phyloP scores from a whole-genome alignment of 2,113 vertebrate species.

The Neopipo cinnamomea region DNA sequence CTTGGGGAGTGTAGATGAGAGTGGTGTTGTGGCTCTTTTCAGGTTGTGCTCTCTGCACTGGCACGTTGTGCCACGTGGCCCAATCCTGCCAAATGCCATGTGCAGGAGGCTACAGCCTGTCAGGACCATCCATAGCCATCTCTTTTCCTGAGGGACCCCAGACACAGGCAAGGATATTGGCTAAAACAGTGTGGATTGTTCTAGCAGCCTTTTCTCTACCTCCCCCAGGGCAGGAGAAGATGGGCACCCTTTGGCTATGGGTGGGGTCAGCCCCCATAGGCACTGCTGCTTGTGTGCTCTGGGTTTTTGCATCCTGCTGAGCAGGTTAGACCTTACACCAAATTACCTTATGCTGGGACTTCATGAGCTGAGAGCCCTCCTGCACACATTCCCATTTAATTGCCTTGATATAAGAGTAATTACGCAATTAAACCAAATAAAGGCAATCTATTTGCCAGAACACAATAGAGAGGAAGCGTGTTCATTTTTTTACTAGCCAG shows the following conservation, averaged over 20 bases:
- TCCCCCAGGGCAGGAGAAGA: neutral
- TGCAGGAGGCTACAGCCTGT: neutral
- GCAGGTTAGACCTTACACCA: neutral
- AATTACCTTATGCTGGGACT: neutral
- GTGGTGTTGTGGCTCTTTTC: neutral
- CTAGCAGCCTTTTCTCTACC: neutral
- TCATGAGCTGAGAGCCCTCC: neutral
- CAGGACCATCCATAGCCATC: neutral
- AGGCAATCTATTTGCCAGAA: neutral
- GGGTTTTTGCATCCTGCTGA: neutral
- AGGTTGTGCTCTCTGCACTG: neutral
- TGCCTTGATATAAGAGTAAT: constrained; percentile 27
- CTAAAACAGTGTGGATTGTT: neutral
- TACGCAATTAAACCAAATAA: constrained; percentile 16
- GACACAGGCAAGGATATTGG: neutral
- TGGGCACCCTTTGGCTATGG: neutral
- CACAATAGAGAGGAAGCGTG: neutral
- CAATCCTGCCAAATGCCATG: neutral
- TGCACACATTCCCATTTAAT: neutral
- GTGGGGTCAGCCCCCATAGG: neutral
- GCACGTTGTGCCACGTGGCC: neutral
- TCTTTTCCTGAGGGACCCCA: neutral
- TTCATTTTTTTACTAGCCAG: neutral
- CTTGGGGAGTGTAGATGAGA: neutral
- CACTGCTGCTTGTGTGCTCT: neutral